phyloP scores from a whole-genome alignment of 2,797 vertebrate genomes.

The Coregonus suidteri region DNA sequence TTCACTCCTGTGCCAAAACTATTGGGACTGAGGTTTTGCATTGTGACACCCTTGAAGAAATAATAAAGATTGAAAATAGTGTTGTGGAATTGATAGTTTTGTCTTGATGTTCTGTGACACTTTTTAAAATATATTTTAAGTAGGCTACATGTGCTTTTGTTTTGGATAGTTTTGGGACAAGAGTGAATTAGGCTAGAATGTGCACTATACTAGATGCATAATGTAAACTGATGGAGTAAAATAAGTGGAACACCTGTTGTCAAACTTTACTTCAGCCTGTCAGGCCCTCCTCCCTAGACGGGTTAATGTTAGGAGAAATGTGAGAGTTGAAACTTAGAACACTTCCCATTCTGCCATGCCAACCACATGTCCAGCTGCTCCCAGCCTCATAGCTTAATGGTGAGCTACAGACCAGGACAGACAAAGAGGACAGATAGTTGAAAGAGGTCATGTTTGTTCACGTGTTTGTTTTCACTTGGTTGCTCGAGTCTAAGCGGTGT shows the following conservation, averaged over 20 bases:
- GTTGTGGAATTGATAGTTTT: no score
- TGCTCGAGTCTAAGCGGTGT: background rate
- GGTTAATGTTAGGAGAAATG: slow-evolving; percentile 43
- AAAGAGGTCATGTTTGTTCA: background rate
- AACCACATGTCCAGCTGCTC: slow-evolving; percentile 31
- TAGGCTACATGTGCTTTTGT: background rate
- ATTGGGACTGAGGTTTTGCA: background rate
- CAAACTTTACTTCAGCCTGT: slow-evolving; percentile 37
- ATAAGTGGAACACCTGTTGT: slow-evolving; percentile 58
- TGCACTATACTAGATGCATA: background rate
- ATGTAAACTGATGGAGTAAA: background rate
- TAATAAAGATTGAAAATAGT: no score
- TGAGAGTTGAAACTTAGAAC: slow-evolving; percentile 40
- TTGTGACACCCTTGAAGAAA: no score
- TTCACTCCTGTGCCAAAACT: background rate
- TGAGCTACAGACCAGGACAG: background rate
- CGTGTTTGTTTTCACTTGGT: background rate
- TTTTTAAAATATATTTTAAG: background rate
- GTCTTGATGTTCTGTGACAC: background rate
- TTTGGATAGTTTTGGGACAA: background rate
- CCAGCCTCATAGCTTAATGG: slow-evolving; percentile 17
- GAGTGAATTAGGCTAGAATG: background rate
- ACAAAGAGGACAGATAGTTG: background rate
- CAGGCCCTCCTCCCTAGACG: slow-evolving; percentile 9
- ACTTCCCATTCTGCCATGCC: slow-evolving; percentile 15